These are phyloP conservation scores for Thaumatotibia leucotreta DNA, from an alignment of 1,140 invertebrate genomes.

Conservation along the genomic window DNA sequence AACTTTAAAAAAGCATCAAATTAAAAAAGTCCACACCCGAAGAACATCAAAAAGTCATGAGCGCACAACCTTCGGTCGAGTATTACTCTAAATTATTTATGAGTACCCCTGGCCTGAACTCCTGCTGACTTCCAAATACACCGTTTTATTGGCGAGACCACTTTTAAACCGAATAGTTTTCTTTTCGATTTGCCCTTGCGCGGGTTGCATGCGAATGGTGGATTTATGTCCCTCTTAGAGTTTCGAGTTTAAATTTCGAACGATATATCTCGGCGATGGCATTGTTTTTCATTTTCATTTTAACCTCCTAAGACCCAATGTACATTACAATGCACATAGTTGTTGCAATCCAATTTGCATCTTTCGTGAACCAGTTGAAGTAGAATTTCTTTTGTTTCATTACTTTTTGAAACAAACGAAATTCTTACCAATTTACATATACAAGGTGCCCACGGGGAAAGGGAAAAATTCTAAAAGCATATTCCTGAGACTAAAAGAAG, in stretches of 20 bases:
- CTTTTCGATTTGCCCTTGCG: conserved; percentile 52
- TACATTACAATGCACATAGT: too few relatives aligned
- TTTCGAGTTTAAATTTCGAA: not conserved
- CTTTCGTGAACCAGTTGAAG: too few relatives aligned
- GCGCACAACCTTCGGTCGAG: conserved; percentile 48
- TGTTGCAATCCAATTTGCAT: too few relatives aligned
- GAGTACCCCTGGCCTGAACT: conserved; percentile 60
- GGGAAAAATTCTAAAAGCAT: too few relatives aligned
- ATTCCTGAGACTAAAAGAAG: too few relatives aligned
- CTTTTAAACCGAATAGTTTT: conserved; percentile 63
- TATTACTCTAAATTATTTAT: conserved; percentile 75
- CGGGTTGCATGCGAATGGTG: conserved; percentile 24
- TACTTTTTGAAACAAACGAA: too few relatives aligned
- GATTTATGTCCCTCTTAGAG: not conserved
- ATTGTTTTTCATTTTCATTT: too few relatives aligned
- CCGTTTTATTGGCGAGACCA: conserved; percentile 50
- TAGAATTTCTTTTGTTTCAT: too few relatives aligned
- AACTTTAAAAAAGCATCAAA: not conserved
- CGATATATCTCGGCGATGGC: not conserved
- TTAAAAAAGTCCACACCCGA: conserved; percentile 4
- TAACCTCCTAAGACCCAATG: too few relatives aligned
- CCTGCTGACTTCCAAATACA: conserved; percentile 58
- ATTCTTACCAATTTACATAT: too few relatives aligned
- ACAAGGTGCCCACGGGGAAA: too few relatives aligned
- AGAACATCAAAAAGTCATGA: conserved; percentile 62